Evolutionary conservation across 2,797 vertebrate genomes (phyloP), one percentile per base, ranked within the genome.

Genomic region (Poeciliopsis presidionis): DNA sequence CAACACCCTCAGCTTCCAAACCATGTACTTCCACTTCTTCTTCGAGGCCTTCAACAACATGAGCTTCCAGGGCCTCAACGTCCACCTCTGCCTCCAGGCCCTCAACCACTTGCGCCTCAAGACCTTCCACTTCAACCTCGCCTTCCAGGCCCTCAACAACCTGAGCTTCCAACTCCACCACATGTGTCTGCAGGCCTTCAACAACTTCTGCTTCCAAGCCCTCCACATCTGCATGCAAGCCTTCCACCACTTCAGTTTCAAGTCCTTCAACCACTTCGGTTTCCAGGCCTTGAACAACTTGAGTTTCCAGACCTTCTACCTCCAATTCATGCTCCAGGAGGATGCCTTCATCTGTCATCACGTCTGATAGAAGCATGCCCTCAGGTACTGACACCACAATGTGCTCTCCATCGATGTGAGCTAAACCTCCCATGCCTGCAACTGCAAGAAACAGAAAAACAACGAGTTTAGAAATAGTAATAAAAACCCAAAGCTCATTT

Each of bases 361-460:
- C 96, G 57, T 99, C 98, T 33, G 98, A 99, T 73, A 99, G 97
- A 80, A 99, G 96, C 79, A 99, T 98, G 22, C 97, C 97, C 92
- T 99, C 98, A 0, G 98, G 98, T 74, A 99, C 98, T 5, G 98
- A 99, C 69, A 99, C 98, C 82, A 99, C 97, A 77, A 99, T 99
- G 93, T 99, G 98, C 83, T 99, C 98, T 78, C 98, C 98, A 45
- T 99, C 97, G 39, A 99, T 97, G 91, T 98, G 98, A 83, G 98
- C 98, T 84, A 98, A 97, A 89, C 98, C 98, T 80, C 97, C 96
- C 97, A 99, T 98, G 84, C 98, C 98, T 86, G 97, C 95, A 95
- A 98, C 97, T 97, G 89, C 13, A 89, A 91, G 94, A 88, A 92
- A 43, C 91, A 84, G 18, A 88, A 1, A 59, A 4, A 59, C 9